A percentile compares a stretch with the other conserved stretches of the same genome.
Conservation (phyloP, 37 sponge, comb jelly and placozoan genomes). For the Trichoplax adhaerens region DNA sequence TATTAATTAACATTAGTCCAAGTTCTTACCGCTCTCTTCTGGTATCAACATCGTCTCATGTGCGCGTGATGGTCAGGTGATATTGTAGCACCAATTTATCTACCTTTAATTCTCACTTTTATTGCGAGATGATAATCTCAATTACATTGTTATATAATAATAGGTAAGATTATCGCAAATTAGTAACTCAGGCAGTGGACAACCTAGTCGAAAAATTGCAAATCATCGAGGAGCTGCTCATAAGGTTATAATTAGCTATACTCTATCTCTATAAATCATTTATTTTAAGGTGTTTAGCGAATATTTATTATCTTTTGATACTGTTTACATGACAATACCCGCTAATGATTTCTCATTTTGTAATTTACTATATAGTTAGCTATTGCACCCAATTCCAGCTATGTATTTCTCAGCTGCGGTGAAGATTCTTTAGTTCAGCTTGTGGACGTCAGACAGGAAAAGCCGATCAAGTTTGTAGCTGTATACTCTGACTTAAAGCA, state of each 20-base stretch:
- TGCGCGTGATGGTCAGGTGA: slow-evolving; percentile 75
- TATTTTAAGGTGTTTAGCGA: no score
- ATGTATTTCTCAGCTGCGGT: slow-evolving; percentile 72
- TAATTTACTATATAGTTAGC: slow-evolving; percentile 4
- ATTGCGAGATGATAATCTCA: no score
- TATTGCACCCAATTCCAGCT: slow-evolving; percentile 25
- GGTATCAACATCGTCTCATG: slow-evolving; percentile 58
- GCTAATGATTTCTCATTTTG: not conserved
- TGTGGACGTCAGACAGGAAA: slow-evolving; percentile 53
- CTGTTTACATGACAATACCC: no score
- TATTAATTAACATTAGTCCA: slow-evolving; percentile 21
- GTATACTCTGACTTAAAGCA: no score
- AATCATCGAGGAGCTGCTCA: slow-evolving; percentile 76
- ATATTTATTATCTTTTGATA: no score
- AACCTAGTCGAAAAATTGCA: slow-evolving; percentile 21
- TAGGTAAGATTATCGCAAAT: no score
- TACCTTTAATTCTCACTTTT: no score
- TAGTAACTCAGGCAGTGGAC: no score
- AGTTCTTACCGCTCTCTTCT: slow-evolving; percentile 59
- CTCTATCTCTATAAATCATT: no score
- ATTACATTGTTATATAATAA: no score
- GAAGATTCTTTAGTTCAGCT: slow-evolving; percentile 64
- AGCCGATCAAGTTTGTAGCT: no score
- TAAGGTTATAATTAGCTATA: slow-evolving; percentile 31
- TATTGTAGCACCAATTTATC: no score